Conservation (phyloP, 2,888 invertebrate species). For the Eristalis tenax region DNA sequence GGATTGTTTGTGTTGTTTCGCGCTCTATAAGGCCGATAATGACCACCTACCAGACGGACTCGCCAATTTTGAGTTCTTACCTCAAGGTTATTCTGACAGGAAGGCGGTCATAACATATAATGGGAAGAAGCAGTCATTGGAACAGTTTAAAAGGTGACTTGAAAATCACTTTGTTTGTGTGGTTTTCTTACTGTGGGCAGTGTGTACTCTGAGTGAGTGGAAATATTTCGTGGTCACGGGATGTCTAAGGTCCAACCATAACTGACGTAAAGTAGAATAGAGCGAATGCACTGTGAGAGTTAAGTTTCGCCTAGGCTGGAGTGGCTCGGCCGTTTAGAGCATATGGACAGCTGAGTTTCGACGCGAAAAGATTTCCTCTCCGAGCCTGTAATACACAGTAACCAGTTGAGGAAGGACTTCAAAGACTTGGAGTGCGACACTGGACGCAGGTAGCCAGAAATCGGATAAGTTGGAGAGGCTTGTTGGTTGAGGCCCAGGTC, state of each 20-base stretch:
- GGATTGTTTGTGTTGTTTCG: neutral
- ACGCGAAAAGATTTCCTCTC: too few relatives aligned
- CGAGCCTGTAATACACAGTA: too few relatives aligned
- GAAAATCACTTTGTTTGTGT: neutral
- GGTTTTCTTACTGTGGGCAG: neutral
- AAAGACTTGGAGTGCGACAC: too few relatives aligned
- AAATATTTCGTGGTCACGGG: neutral
- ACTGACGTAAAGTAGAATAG: too few relatives aligned
- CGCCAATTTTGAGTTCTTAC: neutral
- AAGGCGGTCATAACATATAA: neutral
- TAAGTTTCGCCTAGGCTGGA: too few relatives aligned
- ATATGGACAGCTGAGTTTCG: too few relatives aligned
- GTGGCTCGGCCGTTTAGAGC: too few relatives aligned
- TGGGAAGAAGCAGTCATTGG: neutral
- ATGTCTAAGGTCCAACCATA: neutral
- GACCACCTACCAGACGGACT: neutral
- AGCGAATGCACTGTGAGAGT: too few relatives aligned
- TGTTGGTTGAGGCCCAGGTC: too few relatives aligned
- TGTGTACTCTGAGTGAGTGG: neutral
- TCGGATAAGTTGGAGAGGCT: too few relatives aligned
- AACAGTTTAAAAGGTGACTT: neutral
- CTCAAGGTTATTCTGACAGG: neutral
- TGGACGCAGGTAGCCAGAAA: too few relatives aligned
- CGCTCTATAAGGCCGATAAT: neutral
- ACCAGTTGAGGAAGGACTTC: too few relatives aligned